Evolutionary conservation across 2,113 vertebrate species (phyloP).

Genomic region (Recurvirostra avosetta): DNA sequence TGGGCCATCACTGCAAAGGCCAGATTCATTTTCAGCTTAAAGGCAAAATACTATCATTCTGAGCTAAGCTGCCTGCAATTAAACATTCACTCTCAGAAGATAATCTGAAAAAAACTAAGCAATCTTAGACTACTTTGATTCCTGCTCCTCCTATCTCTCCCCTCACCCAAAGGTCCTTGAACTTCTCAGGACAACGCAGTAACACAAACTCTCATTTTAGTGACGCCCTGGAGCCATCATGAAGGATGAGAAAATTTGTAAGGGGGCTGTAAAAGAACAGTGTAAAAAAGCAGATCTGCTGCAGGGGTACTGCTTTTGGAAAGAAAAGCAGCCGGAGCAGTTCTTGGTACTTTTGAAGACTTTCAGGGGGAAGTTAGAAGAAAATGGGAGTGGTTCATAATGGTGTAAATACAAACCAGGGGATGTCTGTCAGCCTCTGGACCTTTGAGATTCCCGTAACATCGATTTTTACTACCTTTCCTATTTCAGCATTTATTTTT

Average conservation of each 20-base stretch:
- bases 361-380: background rate
- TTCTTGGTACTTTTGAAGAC: background rate
- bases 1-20: background rate
- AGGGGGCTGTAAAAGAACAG: background rate
- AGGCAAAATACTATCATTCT: background rate
- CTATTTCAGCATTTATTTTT: background rate
- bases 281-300: background rate
- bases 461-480: background rate
- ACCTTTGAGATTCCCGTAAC: background rate
- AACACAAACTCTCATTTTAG: background rate
- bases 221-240: background rate
- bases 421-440: background rate
- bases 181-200: background rate
- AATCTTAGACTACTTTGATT: background rate
- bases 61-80: background rate
- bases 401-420: background rate
- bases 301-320: background rate
- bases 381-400: background rate
- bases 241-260: background rate
- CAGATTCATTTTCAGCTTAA: background rate
- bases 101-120: background rate
- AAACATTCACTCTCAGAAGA: background rate
- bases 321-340: background rate
- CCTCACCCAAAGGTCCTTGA: background rate
- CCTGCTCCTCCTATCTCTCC: background rate